Evolutionary conservation across 2,113 vertebrate genomes (phyloP).

Genomic region (Pardalotus punctatus): DNA sequence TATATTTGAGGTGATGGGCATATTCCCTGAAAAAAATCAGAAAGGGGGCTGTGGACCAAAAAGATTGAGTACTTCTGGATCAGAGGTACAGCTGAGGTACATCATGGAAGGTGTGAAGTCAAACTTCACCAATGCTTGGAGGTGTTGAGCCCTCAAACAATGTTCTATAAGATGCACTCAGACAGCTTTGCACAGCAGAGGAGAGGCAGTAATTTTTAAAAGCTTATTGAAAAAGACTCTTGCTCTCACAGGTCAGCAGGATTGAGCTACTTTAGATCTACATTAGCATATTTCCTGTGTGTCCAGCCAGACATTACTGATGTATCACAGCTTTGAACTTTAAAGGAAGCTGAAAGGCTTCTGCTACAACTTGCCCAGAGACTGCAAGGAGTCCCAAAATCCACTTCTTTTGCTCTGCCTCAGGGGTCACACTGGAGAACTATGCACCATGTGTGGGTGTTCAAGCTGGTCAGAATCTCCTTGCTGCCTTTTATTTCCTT

Average conservation of each 20-base stretch:
- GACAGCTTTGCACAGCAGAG: not conserved
- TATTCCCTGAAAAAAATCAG: not conserved
- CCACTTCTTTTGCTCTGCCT: not conserved
- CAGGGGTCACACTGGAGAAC: not conserved
- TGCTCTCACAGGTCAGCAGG: not conserved
- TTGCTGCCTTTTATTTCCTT: not conserved
- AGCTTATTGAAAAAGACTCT: not conserved
- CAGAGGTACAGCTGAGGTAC: not conserved
- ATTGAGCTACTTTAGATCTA: not conserved
- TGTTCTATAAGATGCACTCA: not conserved
- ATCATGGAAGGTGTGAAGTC: not conserved
- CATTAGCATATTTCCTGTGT: not conserved
- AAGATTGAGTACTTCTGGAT: not conserved
- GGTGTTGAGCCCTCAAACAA: not conserved
- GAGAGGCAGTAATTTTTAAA: not conserved
- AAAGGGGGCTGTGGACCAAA: not conserved
- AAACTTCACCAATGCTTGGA: not conserved
- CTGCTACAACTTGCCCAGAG: not conserved
- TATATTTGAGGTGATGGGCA: not conserved
- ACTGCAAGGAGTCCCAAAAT: not conserved
- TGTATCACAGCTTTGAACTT: not conserved
- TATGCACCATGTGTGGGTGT: accelerated
- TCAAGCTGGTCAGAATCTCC: not conserved
- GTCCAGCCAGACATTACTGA: not conserved
- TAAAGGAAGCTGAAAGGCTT: not conserved